Conservation (phyloP, 2,113 vertebrate species). For the Coptodon bakossiorum region DNA sequence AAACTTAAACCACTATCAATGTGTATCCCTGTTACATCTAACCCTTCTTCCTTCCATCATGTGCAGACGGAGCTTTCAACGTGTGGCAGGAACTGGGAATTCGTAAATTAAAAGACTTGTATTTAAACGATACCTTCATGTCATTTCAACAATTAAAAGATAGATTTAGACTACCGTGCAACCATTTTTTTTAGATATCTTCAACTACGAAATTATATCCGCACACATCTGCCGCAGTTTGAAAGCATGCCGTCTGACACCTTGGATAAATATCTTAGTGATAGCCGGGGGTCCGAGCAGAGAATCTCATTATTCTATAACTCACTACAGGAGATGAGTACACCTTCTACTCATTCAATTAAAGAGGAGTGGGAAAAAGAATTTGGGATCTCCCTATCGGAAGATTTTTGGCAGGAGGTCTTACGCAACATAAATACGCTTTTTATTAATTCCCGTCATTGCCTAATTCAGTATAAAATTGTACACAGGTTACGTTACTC, state of each 20-base stretch:
- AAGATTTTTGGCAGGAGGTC: too few species aligned
- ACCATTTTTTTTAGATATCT: neutral
- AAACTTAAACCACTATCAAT: neutral
- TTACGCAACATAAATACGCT: too few species aligned
- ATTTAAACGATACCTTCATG: neutral
- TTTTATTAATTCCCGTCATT: too few species aligned
- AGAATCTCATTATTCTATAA: neutral
- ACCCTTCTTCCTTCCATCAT: neutral
- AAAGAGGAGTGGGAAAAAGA: neutral
- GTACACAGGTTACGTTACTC: too few species aligned
- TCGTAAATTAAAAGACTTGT: too few species aligned
- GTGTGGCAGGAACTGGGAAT: too few species aligned
- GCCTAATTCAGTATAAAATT: too few species aligned
- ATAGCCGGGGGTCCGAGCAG: neutral
- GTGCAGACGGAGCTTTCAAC: neutral
- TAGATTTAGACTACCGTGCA: neutral
- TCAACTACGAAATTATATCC: neutral
- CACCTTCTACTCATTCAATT: neutral
- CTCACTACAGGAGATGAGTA: neutral
- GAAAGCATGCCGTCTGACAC: neutral
- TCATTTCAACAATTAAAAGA: neutral
- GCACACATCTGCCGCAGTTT: neutral
- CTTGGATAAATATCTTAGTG: neutral
- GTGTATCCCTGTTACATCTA: neutral
- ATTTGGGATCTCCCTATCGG: neutral